Base-by-base conservation (phyloP, 2,888 invertebrate species). In the Pachliopta kotzebuea region DNA sequence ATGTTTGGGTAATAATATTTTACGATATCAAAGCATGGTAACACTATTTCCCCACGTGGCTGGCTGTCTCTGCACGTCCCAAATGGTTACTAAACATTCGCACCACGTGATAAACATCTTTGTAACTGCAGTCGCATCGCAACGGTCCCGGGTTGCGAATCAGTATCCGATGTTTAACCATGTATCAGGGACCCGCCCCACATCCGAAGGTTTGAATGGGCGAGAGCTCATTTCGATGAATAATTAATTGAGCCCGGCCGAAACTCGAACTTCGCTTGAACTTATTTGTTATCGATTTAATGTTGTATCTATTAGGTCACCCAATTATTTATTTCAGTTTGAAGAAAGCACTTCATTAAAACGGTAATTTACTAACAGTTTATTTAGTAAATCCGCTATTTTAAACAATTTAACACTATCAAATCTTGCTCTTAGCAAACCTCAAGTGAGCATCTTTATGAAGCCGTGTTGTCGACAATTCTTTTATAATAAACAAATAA, bases 221-320 rank as follows among this genome's bases (percentile, higher is more conserved):
- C n/a, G n/a, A 73, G 76, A 75, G 76, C 78, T 76, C 72, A 75
- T 77, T 79, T 79, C 77, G 74, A 79, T 88, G 87, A 88, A 89
- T 88, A 83, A 86, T 87, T 84, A 85, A 88, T 85, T 74, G 71
- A 75, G 76, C 72, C 74, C 75, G 76, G 81, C 77, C 79, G 80
- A 77, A 80, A 82, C 76, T 80, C 77, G 74, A 77, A 74, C 77
- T 75, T 73, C 72, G 73, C 65, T 67, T 69, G 68, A 65, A 49
- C 55, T 65, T 65, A 62, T 50, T 37, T 55, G 54, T 69, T 69
- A 70, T 74, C 67, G 71, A 71, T 70, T 71, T 71, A 62, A 65
- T 58, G 55, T 62, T 49, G 37, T 49, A 45, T 62, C 58, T 61
- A 61, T 65, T 65, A 54, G 61, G 65, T 62, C 62, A 58, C 57